These are phyloP conservation scores for Gastrophysa polygoni DNA, from an alignment of 2,888 invertebrate species.

Conservation along the genomic window DNA sequence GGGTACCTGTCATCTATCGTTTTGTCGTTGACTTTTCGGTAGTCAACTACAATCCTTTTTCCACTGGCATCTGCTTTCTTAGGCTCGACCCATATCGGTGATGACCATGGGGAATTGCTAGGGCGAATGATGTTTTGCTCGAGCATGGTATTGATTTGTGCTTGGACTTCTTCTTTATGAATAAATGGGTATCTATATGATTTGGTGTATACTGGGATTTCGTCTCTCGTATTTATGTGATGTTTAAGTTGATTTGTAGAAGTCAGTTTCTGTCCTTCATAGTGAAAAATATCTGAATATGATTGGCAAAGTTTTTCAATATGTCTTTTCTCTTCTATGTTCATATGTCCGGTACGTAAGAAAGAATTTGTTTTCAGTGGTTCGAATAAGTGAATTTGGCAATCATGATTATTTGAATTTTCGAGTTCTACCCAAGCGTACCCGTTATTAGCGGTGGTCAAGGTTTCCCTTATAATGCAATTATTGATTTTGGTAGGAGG, in stretches of 20 bases:
- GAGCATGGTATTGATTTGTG: constrained; percentile 18
- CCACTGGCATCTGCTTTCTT: constrained; percentile 24
- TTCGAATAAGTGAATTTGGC: too few relatives aligned
- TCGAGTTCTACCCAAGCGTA: too few relatives aligned
- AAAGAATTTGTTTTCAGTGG: too few relatives aligned
- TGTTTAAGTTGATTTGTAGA: constrained; percentile 22
- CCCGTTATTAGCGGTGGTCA: too few relatives aligned
- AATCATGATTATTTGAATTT: too few relatives aligned
- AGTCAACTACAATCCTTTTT: constrained; percentile 4
- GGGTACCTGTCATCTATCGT: constrained; percentile 8
- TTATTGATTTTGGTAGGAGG: too few relatives aligned
- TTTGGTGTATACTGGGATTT: constrained; percentile 17
- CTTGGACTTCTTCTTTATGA: constrained; percentile 18
- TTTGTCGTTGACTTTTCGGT: constrained; percentile 9
- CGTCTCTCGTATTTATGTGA: constrained; percentile 22
- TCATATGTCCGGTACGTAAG: too few relatives aligned
- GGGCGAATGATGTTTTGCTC: constrained; percentile 20
- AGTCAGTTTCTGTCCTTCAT: constrained; percentile 11
- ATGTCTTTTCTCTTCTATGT: too few relatives aligned
- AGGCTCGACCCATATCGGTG: constrained; percentile 21
- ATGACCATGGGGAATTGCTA: constrained; percentile 19
- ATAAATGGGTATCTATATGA: constrained; percentile 12
- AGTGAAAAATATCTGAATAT: too few relatives aligned
- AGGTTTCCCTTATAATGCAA: too few relatives aligned
- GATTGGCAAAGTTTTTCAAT: too few relatives aligned